Conservation (phyloP, 2,888 invertebrate genomes). For the Odontothrips loti region DNA sequence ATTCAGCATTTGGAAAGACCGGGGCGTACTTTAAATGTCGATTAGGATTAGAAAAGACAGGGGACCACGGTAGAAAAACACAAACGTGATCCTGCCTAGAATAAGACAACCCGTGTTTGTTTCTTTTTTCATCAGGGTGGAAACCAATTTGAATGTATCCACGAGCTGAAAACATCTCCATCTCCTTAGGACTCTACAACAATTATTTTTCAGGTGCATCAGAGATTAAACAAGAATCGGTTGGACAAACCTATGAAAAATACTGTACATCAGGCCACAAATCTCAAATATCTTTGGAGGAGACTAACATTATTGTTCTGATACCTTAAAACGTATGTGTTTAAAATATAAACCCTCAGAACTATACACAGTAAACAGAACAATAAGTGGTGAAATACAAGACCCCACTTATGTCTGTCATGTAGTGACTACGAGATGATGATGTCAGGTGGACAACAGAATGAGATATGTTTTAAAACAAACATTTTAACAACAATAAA, state of each 20-base stretch:
- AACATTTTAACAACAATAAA: conserved; percentile 16
- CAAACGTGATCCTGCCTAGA: too few relatives aligned
- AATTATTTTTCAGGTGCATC: not conserved
- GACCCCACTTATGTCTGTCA: not conserved
- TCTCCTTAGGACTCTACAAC: not conserved
- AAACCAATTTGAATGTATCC: not conserved
- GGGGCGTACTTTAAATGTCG: not conserved
- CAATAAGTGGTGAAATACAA: not conserved
- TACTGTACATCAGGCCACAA: conserved; percentile 24
- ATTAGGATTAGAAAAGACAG: too few relatives aligned
- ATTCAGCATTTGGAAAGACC: not conserved
- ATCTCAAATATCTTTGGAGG: not conserved
- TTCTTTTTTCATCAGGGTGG: too few relatives aligned
- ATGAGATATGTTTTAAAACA: conserved; percentile 9
- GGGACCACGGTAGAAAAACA: too few relatives aligned
- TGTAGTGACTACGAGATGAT: not conserved
- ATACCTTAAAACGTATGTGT: conserved; percentile 21
- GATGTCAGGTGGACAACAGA: conserved; percentile 17
- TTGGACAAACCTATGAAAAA: conserved; percentile 15
- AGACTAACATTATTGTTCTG: conserved; percentile 21
- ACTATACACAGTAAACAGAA: not conserved
- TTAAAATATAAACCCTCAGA: conserved; percentile 21
- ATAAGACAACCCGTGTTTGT: too few relatives aligned
- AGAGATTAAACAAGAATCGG: not conserved
- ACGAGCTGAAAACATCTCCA: not conserved